Evolutionary conservation across 1,140 invertebrate genomes (phyloP).

Genomic region (Heliothis virescens): DNA sequence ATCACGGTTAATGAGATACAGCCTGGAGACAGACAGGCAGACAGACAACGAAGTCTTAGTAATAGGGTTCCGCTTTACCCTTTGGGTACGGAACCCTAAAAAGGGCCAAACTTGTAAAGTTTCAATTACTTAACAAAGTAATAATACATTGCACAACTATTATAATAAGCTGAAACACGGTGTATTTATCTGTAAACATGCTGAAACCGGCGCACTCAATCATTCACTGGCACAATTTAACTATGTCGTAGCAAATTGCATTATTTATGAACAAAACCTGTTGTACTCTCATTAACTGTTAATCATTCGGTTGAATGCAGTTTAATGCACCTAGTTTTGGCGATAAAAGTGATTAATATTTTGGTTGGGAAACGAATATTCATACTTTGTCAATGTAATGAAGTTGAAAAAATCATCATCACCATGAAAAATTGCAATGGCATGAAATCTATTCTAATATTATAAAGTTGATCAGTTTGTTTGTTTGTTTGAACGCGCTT

Average conservation of each 20-base stretch:
- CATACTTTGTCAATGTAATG: too few species aligned
- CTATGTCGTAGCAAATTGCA: conserved; percentile 1
- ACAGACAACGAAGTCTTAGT: too few species aligned
- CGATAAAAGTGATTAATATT: neutral
- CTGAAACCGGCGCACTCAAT: neutral
- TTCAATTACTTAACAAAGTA: neutral
- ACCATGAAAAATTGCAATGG: too few species aligned
- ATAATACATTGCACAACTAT: neutral
- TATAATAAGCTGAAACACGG: neutral
- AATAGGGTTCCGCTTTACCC: too few species aligned
- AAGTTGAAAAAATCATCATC: too few species aligned
- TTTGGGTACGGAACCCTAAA: too few species aligned
- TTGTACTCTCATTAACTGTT: conserved; percentile 17
- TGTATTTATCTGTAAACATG: neutral
- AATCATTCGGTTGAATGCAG: neutral
- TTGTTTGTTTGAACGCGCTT: too few species aligned
- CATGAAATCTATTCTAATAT: too few species aligned
- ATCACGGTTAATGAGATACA: too few species aligned
- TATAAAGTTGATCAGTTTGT: too few species aligned
- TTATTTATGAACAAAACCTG: conserved; percentile 43
- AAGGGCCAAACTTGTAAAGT: too few species aligned
- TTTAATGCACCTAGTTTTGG: neutral
- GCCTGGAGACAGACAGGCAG: too few species aligned
- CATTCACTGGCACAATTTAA: conserved; percentile 26
- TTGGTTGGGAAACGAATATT: neutral